Evolutionary conservation across 2,113 vertebrate genomes (phyloP).

Genomic region (Apodemus sylvaticus): DNA sequence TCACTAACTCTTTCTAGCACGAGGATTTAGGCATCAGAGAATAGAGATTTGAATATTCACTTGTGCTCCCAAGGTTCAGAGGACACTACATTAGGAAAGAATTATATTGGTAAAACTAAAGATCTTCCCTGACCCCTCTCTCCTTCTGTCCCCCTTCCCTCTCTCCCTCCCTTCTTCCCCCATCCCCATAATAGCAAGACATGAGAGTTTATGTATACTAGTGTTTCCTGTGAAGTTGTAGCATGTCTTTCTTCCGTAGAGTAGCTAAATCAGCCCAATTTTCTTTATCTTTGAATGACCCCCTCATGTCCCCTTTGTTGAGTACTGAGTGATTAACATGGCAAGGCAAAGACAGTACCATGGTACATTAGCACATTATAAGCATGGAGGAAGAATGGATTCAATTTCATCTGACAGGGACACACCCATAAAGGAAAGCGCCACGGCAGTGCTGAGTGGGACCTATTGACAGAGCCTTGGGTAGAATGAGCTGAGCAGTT

Average conservation of each 20-base stretch:
- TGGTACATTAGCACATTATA: not conserved
- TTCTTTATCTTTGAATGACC: slow-evolving; percentile 14
- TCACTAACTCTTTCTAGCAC: not conserved
- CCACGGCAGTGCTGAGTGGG: rapidly evolving
- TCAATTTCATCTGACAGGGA: not conserved
- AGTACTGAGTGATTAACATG: not conserved
- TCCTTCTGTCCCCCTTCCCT: not conserved
- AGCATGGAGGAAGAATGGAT: not conserved
- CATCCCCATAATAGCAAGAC: not conserved
- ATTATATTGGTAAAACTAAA: not conserved
- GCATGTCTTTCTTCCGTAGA: not conserved
- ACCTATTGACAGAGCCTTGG: not conserved
- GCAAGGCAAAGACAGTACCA: not conserved
- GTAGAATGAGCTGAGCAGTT: not conserved
- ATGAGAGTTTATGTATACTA: not conserved
- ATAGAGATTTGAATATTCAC: not conserved
- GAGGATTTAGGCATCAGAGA: not conserved
- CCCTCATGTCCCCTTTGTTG: not conserved
- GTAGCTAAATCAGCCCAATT: not conserved
- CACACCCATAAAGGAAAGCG: not conserved
- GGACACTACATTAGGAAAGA: not conserved
- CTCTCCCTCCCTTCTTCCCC: no score
- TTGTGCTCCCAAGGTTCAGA: not conserved
- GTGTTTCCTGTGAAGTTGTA: not conserved
- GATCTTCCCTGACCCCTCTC: not conserved